Conservation (phyloP, 2,797 vertebrate species). For the Gymnopithys bicolor region DNA sequence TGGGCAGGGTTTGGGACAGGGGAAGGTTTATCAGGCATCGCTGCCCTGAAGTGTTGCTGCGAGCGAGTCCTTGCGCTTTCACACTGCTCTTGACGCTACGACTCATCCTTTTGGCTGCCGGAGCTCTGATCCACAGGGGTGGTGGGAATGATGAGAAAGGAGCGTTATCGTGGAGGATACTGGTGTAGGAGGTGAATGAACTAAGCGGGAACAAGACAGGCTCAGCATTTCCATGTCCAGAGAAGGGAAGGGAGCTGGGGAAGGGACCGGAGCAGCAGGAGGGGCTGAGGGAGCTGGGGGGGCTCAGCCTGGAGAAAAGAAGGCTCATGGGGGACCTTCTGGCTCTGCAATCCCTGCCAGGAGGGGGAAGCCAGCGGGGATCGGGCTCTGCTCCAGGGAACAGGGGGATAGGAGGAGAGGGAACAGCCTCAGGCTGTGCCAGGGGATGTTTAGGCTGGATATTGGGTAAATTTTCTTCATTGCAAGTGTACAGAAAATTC, state of each 20-base stretch:
- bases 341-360: neutral
- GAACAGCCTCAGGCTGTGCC: neutral
- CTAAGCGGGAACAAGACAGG: neutral
- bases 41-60: neutral
- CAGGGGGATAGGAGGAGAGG: neutral
- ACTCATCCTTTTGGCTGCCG: neutral
- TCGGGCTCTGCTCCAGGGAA: neutral
- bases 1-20: neutral
- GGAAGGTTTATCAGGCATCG: neutral
- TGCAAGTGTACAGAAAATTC: neutral
- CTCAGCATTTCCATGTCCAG: neutral
- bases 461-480: fast-evolving
- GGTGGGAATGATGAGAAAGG: neutral
- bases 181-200: neutral
- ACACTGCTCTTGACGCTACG: neutral
- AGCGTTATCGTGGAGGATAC: neutral
- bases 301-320: neutral
- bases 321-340: neutral
- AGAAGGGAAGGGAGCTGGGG: fast-evolving
- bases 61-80: neutral
- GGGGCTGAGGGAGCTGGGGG: neutral
- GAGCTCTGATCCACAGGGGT: neutral
- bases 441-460: fast-evolving
- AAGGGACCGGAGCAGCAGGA: neutral
- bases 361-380: neutral